These are phyloP conservation scores for Apis dorsata DNA, from an alignment of 1,140 invertebrate species.

Conservation along the genomic window DNA sequence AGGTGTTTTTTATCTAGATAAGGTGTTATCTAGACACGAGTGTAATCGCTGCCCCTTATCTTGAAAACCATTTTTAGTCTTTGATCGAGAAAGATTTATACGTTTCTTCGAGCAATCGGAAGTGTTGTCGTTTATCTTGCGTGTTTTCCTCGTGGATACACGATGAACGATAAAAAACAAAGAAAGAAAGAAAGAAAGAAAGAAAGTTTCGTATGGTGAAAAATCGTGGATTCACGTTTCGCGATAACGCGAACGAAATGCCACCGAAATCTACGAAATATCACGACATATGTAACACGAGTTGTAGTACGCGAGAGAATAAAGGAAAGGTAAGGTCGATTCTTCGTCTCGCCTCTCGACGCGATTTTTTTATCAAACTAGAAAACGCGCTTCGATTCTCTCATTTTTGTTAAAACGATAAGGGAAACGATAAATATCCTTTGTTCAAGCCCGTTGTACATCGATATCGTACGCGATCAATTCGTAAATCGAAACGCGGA, in stretches of 20 bases:
- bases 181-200: neutral
- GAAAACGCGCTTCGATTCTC: neutral
- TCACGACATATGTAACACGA: no score
- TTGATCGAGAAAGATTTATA: constrained; percentile 1
- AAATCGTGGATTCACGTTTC: neutral
- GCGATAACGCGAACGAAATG: neutral
- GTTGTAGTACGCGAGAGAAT: neutral
- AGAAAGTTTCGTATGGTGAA: neutral
- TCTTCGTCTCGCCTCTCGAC: no score
- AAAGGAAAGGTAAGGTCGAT: no score
- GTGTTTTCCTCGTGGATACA: neutral
- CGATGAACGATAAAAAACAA: neutral
- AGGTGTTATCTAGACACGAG: neutral
- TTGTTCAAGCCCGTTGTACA: neutral
- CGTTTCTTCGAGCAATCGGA: neutral
- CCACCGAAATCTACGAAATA: no score
- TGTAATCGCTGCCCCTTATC: neutral
- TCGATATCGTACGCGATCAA: neutral
- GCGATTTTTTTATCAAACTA: no score
- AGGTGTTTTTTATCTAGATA: neutral
- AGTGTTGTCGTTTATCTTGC: neutral
- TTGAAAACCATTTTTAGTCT: neutral
- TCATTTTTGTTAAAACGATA: neutral
- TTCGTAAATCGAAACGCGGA: no score
- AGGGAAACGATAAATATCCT: neutral